A percentile compares a stretch with the other conserved stretches of the same genome.
phyloP scores from a whole-genome alignment of 2,888 invertebrate genomes.

The Tupiocoris notatus region DNA sequence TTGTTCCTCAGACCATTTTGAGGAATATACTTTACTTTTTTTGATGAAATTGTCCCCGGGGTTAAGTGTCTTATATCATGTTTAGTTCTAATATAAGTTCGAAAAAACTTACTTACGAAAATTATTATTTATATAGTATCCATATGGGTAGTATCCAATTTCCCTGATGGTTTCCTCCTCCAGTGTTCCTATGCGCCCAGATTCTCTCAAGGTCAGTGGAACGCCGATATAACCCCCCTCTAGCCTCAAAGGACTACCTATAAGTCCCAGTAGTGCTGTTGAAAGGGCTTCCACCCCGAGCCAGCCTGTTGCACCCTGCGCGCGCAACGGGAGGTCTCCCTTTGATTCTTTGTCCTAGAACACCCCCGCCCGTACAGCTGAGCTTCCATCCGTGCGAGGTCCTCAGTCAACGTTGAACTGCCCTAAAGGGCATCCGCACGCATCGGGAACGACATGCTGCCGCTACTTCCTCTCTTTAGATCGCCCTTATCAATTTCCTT shows the following conservation, averaged over 20 bases:
- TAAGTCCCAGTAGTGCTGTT: neutral
- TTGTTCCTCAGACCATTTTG: no score
- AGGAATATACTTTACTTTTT: no score
- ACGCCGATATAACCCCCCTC: neutral
- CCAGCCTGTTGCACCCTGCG: constrained; percentile 37
- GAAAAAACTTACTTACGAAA: no score
- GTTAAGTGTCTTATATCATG: no score
- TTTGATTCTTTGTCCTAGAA: neutral
- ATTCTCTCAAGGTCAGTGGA: constrained; percentile 26
- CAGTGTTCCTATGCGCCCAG: neutral
- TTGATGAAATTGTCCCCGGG: no score
- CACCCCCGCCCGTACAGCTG: constrained; percentile 4
- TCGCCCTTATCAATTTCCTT: neutral
- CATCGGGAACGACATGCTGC: neutral
- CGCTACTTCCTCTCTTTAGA: neutral
- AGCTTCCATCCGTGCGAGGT: neutral
- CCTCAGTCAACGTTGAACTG: constrained; percentile 27
- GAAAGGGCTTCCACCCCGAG: constrained; percentile 14
- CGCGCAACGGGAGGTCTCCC: constrained; percentile 30
- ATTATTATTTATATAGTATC: no score
- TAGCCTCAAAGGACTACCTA: no score
- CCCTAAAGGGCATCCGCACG: neutral
- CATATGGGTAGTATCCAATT: no score
- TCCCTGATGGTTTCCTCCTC: neutral
- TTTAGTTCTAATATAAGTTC: no score